These are phyloP conservation scores for Branchellion lobata DNA, from an alignment of 2,888 invertebrate genomes.

Conservation along the genomic window DNA sequence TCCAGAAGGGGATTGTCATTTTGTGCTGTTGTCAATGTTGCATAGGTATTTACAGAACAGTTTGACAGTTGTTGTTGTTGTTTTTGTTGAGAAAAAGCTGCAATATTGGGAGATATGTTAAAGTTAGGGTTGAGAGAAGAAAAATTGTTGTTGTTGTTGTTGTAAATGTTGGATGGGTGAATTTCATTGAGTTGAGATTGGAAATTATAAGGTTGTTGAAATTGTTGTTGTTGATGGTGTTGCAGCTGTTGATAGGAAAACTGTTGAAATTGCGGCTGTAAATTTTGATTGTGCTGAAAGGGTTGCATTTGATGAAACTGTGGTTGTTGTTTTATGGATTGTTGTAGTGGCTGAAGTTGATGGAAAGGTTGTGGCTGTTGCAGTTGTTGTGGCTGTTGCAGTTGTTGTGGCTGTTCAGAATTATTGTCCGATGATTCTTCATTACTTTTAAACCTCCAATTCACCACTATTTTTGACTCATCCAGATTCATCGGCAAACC, in stretches of 20 bases:
- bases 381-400: neutral
- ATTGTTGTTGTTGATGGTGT: neutral
- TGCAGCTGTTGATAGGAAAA: neutral
- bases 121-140: conserved; percentile 1
- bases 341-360: conserved; percentile 1
- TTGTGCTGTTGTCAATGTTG: neutral
- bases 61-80: conserved; percentile 1
- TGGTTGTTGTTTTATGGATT: conserved; percentile 1
- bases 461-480: conserved; percentile 16
- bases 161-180: neutral
- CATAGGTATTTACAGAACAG: neutral
- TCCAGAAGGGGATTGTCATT: neutral
- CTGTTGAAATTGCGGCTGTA: conserved; percentile 5
- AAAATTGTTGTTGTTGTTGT: conserved; percentile 29
- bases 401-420: neutral
- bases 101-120: neutral
- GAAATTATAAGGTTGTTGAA: conserved; percentile 1
- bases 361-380: neutral
- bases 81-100: neutral
- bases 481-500: conserved; percentile 25
- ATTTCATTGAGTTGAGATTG: neutral
- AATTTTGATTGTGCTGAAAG: neutral
- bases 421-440: neutral
- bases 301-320: neutral
- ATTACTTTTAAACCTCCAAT: conserved; percentile 35